Evolutionary conservation across 2,888 invertebrate species (phyloP).

Genomic region (Cosmopolites sordidus): DNA sequence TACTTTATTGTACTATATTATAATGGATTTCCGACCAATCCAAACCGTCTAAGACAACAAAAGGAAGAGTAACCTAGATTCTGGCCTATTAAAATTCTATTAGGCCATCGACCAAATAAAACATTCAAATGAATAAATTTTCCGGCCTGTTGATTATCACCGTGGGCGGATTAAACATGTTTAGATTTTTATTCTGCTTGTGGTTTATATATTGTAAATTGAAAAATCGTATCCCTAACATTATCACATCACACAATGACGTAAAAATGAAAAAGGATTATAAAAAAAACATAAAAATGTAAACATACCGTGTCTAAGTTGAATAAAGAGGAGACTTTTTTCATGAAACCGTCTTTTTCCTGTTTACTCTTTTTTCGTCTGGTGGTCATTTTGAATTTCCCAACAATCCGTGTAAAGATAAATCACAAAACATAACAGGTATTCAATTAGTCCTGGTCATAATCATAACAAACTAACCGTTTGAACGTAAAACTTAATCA

Average conservation of each 20-base stretch:
- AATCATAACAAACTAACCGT: no score
- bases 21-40: no score
- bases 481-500: no score
- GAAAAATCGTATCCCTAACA: background rate
- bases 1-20: no score
- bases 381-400: constrained; percentile 53
- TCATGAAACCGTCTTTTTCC: constrained; percentile 68
- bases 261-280: background rate
- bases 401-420: background rate
- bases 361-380: constrained; percentile 62
- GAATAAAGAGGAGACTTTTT: constrained; percentile 83
- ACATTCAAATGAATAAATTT: background rate
- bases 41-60: no score
- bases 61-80: background rate
- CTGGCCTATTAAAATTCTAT: background rate
- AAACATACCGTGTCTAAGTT: constrained; percentile 78
- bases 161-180: background rate
- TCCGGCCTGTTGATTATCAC: background rate
- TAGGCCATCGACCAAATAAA: background rate
- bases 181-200: background rate
- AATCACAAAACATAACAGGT: background rate
- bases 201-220: background rate
- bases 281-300: background rate
- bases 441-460: background rate
- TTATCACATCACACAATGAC: background rate